phyloP scores from a whole-genome alignment of 53 echinoderm and acorn worm species.

The Antedon mediterranea region DNA sequence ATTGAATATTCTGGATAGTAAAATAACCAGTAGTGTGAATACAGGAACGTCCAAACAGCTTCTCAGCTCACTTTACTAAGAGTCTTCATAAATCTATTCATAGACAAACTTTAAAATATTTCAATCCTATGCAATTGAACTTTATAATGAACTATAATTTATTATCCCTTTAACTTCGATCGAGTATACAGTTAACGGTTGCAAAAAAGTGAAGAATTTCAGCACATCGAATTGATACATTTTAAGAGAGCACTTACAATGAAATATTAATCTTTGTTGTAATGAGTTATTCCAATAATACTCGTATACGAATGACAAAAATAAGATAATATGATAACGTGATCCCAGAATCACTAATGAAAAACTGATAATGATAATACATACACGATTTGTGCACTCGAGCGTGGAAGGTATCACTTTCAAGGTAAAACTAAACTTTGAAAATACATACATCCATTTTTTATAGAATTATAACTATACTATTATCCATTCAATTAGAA shows the following conservation, averaged over 20 bases:
- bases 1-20: no score
- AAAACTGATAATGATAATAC: background rate
- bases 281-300: conserved; percentile 1
- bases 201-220: background rate
- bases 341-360: background rate
- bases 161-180: background rate
- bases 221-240: background rate
- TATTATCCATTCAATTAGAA: no score
- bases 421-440: no score
- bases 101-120: no score
- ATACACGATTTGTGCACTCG: background rate
- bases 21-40: no score
- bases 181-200: background rate
- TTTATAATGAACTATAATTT: background rate
- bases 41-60: no score
- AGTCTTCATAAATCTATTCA: no score
- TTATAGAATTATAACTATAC: no score
- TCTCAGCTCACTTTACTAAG: no score
- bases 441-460: no score
- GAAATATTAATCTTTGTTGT: background rate
- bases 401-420: no score
- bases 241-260: background rate
- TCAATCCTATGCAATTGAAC: no score
- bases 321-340: background rate
- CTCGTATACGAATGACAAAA: background rate